Percentiles rank a stretch among this genome's conserved stretches.
Evolutionary conservation across 1,140 invertebrate genomes (phyloP).

Genomic region (Drosophila bipectinata): DNA sequence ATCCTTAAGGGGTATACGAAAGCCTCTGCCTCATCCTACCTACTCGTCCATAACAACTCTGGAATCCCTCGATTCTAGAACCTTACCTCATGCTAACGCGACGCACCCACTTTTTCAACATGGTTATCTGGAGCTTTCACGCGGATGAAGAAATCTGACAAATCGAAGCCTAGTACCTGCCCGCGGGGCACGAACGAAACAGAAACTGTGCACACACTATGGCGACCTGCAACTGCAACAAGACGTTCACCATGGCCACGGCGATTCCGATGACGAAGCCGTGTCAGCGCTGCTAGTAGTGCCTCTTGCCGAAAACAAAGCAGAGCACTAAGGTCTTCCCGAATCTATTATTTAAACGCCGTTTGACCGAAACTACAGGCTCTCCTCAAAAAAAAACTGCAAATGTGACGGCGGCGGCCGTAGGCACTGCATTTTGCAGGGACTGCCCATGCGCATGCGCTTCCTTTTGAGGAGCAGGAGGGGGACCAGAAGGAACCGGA

Average conservation of each 20-base stretch:
- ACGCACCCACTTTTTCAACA: conserved; percentile 83
- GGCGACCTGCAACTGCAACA: conserved; percentile 30
- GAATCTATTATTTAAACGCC: conserved; percentile 70
- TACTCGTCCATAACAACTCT: conserved; percentile 41
- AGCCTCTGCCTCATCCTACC: neutral
- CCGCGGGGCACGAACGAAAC: conserved; percentile 37
- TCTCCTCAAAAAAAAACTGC: conserved; percentile 38
- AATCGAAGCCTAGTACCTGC: conserved; percentile 3
- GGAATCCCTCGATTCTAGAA: conserved; percentile 26
- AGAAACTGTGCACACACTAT: conserved; percentile 50
- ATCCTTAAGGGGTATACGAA: too few species aligned
- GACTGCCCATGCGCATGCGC: conserved; percentile 33
- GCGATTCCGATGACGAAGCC: conserved; percentile 22
- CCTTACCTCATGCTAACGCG: conserved; percentile 81
- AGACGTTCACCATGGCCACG: conserved; percentile 24
- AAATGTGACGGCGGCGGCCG: conserved; percentile 16
- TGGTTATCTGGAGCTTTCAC: conserved; percentile 38
- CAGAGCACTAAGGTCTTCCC: neutral
- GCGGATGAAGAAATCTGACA: neutral
- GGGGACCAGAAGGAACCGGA: neutral
- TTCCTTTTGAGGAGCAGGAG: conserved; percentile 1
- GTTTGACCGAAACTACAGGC: conserved; percentile 45
- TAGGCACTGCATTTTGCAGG: conserved; percentile 40
- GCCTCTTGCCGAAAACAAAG: conserved; percentile 2
- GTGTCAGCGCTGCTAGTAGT: conserved; percentile 60